Evolutionary conservation across 2,113 vertebrate species (phyloP).

Genomic region (Rhinolophus ferrumequinum): DNA sequence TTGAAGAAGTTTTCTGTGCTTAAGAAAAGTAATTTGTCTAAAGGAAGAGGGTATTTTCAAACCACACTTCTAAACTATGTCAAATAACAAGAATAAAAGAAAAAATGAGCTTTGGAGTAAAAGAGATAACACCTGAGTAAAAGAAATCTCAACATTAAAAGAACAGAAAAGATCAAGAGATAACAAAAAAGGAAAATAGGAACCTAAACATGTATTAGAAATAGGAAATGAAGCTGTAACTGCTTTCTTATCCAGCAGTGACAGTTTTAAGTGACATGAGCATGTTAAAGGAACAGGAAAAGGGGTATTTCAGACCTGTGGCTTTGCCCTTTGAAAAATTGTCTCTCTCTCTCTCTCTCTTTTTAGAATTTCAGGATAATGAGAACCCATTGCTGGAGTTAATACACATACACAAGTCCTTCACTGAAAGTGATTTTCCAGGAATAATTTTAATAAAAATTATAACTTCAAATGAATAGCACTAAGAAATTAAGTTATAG

Average conservation of each 20-base stretch:
- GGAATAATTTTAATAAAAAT: slow-evolving; percentile 46
- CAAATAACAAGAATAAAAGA: slow-evolving; percentile 54
- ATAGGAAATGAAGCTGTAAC: slow-evolving; percentile 36
- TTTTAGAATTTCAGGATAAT: slow-evolving; percentile 47
- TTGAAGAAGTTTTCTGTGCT: slow-evolving; percentile 62
- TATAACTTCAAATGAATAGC: slow-evolving; percentile 37
- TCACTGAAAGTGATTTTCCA: slow-evolving; percentile 5
- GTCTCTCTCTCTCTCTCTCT: slow-evolving; percentile 50
- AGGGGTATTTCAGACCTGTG: not conserved
- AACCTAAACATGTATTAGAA: slow-evolving; percentile 54
- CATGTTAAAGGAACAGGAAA: slow-evolving; percentile 5
- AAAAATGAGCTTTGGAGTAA: slow-evolving; percentile 52
- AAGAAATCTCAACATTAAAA: slow-evolving; percentile 48
- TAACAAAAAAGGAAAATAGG: not conserved
- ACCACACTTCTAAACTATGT: slow-evolving; percentile 30
- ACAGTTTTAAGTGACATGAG: not conserved
- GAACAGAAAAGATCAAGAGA: slow-evolving; percentile 45
- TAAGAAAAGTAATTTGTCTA: slow-evolving; percentile 67
- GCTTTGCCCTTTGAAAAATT: slow-evolving; percentile 37
- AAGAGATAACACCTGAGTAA: not conserved
- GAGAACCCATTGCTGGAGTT: slow-evolving; percentile 22
- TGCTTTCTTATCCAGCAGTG: not conserved
- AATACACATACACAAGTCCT: not conserved
- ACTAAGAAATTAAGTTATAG: not conserved
- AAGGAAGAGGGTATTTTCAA: slow-evolving; percentile 65